Conservation (phyloP, 2,888 invertebrate genomes). For the Gymnocheta viridis region DNA sequence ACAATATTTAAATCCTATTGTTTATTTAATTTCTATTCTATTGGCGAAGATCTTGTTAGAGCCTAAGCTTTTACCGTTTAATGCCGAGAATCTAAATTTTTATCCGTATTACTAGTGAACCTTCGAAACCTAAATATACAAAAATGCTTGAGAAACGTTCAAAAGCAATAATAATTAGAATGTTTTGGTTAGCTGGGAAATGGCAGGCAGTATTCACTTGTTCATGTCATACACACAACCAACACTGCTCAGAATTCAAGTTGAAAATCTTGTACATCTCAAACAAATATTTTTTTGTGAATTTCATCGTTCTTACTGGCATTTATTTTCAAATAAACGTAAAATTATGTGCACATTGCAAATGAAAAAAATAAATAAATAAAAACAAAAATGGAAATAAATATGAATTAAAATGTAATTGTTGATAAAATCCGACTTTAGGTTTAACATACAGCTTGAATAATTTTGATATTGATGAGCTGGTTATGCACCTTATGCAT, state of each 20-base stretch:
- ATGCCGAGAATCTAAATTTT: too few species aligned
- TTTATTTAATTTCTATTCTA: too few species aligned
- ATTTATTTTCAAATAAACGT: conserved; percentile 58
- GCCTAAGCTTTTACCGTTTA: too few species aligned
- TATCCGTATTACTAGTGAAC: too few species aligned
- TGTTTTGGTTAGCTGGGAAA: too few species aligned
- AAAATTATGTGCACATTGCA: conserved; percentile 33
- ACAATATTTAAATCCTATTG: too few species aligned
- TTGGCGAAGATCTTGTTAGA: too few species aligned
- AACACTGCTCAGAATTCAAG: background rate
- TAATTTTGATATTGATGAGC: background rate
- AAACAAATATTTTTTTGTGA: conserved; percentile 32
- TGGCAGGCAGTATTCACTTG: conserved; percentile 21
- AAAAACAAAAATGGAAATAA: conserved; percentile 27
- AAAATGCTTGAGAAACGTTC: too few species aligned
- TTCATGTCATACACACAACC: background rate
- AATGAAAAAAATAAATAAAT: background rate
- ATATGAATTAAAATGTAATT: background rate
- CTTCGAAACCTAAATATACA: too few species aligned
- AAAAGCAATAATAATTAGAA: too few species aligned
- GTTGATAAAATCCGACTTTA: background rate
- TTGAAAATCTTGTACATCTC: conserved; percentile 50
- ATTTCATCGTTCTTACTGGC: conserved; percentile 37
- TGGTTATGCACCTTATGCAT: too few species aligned
- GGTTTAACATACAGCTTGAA: background rate